Conservation (phyloP, 2,888 invertebrate genomes). For the Philopedon plagiatum region DNA sequence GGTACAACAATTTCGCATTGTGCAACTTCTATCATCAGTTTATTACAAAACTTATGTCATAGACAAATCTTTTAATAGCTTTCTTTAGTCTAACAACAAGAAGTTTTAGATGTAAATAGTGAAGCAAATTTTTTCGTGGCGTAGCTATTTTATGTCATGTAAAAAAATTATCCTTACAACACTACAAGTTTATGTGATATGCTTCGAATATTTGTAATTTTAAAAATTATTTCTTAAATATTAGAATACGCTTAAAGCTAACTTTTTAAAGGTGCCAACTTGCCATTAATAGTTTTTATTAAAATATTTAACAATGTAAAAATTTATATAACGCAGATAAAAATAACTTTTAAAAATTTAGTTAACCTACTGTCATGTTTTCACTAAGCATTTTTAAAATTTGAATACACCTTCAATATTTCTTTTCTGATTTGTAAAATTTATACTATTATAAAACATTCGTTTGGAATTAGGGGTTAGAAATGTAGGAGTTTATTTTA, state of each 20-base stretch:
- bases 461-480: too few species aligned
- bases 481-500: too few species aligned
- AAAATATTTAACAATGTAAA: slow-evolving; percentile 43
- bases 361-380: background rate
- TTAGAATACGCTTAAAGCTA: slow-evolving; percentile 43
- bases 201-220: slow-evolving; percentile 28
- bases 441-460: too few species aligned
- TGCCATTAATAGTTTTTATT: slow-evolving; percentile 34
- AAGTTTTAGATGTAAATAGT: slow-evolving; percentile 6
- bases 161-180: slow-evolving; percentile 31
- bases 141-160: background rate
- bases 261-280: slow-evolving; percentile 31
- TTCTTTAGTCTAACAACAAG: too few species aligned
- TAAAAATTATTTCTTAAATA: slow-evolving; percentile 30
- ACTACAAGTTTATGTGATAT: slow-evolving; percentile 47
- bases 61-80: too few species aligned
- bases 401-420: background rate
- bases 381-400: slow-evolving; percentile 31
- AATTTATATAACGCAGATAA: slow-evolving; percentile 24
- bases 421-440: background rate
- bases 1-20: too few species aligned
- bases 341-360: slow-evolving; percentile 23
- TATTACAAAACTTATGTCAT: too few species aligned
- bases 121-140: background rate
- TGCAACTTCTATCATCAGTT: too few species aligned